Evolutionary conservation across 2,113 vertebrate genomes (phyloP).

Genomic region (Arothron firmamentum): DNA sequence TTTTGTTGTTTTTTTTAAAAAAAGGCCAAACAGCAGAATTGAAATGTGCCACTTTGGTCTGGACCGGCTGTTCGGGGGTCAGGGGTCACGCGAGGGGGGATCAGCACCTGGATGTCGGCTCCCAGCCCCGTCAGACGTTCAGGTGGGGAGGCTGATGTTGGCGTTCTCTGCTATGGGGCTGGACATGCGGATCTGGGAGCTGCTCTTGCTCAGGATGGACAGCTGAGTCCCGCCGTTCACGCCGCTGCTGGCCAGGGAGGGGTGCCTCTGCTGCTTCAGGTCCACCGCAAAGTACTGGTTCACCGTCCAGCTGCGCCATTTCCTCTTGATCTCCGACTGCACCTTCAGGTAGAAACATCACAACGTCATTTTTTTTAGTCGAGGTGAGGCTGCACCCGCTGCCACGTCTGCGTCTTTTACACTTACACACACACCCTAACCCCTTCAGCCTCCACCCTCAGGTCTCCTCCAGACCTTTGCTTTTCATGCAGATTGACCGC

Average conservation of each 20-base stretch:
- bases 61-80: slow-evolving; percentile 42
- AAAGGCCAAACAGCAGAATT: slow-evolving; percentile 30
- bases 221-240: slow-evolving; percentile 98
- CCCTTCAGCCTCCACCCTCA: neutral
- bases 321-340: slow-evolving; percentile 99
- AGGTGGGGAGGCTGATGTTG: slow-evolving; percentile 86
- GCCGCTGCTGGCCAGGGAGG: slow-evolving; percentile 97
- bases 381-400: slow-evolving; percentile 72
- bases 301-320: slow-evolving; percentile 99
- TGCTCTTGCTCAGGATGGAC: slow-evolving; percentile 99
- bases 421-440: too few relatives aligned
- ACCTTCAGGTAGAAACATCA: slow-evolving; percentile 93
- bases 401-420: neutral
- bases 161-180: slow-evolving; percentile 90
- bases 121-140: slow-evolving; percentile 66
- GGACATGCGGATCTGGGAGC: slow-evolving; percentile 98
- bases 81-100: slow-evolving; percentile 20
- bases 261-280: slow-evolving; percentile 98
- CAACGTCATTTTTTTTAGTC: slow-evolving; percentile 81
- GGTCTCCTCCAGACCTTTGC: too few relatives aligned
- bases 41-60: slow-evolving; percentile 58
- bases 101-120: slow-evolving; percentile 46
- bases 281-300: slow-evolving; percentile 99
- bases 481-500: too few relatives aligned
- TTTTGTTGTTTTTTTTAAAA: too few relatives aligned